Evolutionary conservation across 2,888 invertebrate species (phyloP).

Genomic region (Philonicus albiceps): DNA sequence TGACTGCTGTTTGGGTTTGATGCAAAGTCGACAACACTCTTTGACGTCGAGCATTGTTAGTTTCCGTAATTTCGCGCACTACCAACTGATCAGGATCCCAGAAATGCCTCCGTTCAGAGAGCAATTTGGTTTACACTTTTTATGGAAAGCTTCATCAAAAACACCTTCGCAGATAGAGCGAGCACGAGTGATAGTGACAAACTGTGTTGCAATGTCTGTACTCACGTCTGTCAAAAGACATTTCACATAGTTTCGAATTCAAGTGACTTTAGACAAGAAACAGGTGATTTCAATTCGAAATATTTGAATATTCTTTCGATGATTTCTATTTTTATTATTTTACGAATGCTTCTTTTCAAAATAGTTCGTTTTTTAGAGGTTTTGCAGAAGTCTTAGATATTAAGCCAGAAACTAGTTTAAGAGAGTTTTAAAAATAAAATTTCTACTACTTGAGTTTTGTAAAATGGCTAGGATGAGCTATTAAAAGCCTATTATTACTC

Average conservation of each 20-base stretch:
- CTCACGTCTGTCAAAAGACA: background rate
- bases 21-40: conserved; percentile 27
- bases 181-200: background rate
- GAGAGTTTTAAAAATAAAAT: too few species aligned
- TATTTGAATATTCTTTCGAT: background rate
- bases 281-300: background rate
- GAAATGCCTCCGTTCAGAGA: background rate
- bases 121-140: background rate
- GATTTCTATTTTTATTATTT: background rate
- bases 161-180: background rate
- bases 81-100: background rate
- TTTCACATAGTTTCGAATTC: background rate
- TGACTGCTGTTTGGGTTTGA: background rate
- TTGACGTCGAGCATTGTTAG: background rate
- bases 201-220: background rate
- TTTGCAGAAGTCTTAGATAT: too few species aligned
- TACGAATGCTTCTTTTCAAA: too few species aligned
- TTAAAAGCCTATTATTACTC: too few species aligned
- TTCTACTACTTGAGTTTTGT: too few species aligned
- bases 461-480: too few species aligned
- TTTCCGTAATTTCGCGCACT: background rate
- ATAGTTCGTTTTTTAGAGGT: too few species aligned
- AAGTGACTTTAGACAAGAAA: background rate
- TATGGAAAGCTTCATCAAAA: background rate
- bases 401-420: too few species aligned